phyloP scores from a whole-genome alignment of 2,797 vertebrate genomes.

The Catostomus latipinnis region DNA sequence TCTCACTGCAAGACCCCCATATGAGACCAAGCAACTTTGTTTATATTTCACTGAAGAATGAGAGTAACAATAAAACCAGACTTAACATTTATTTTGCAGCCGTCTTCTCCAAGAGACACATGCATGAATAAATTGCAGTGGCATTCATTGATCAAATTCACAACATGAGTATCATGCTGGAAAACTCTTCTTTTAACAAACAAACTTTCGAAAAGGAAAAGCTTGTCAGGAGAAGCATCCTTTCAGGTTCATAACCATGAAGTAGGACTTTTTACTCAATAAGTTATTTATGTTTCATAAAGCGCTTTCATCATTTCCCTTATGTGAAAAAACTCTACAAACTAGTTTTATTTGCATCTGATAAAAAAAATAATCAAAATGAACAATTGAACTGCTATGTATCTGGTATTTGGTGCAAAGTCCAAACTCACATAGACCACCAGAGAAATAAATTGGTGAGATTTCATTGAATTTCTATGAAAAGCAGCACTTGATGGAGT shows the following conservation, averaged over 20 bases:
- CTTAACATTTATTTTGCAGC: constrained; percentile 58
- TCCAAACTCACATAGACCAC: neutral
- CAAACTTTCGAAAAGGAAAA: constrained; percentile 1
- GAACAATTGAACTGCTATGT: neutral
- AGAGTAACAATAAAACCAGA: constrained; percentile 60
- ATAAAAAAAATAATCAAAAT: neutral
- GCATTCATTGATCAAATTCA: constrained; percentile 47
- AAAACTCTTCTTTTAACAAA: constrained; percentile 8
- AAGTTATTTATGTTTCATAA: neutral
- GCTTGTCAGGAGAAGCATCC: neutral
- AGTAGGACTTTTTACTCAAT: constrained; percentile 8
- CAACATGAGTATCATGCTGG: neutral
- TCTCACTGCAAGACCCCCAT: constrained; percentile 59
- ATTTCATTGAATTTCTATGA: neutral
- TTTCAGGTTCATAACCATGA: constrained; percentile 9
- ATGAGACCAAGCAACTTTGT: constrained; percentile 72
- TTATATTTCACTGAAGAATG: constrained; percentile 74
- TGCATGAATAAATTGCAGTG: neutral
- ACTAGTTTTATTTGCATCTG: neutral
- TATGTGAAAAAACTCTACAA: neutral
- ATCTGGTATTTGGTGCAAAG: neutral
- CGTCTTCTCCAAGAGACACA: constrained; percentile 37
- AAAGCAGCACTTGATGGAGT: constrained; percentile 9
- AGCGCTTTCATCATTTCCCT: neutral
- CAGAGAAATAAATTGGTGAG: constrained; percentile 15